Base-by-base conservation (phyloP, 2,113 vertebrate species). In the Lamprotornis superbus region DNA sequence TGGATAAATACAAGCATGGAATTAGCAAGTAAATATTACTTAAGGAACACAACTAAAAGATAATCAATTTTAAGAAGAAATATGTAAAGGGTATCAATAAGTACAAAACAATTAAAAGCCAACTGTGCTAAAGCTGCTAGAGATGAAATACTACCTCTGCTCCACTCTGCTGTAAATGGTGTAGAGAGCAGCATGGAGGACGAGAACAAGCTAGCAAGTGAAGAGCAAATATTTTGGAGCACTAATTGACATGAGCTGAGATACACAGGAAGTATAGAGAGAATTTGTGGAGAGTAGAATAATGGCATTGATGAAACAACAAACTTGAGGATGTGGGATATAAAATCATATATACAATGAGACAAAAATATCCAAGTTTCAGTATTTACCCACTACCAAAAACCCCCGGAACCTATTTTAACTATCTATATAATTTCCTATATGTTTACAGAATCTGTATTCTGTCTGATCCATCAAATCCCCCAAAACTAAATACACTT, bases 321-420 rank as follows among this genome's bases (percentile, higher is more conserved):
- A 64, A 71, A 40, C 23, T 49, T 46, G 30, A 78, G 64, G n/a
- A 50, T 57, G 35, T 20, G 16, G 20, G 8, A 40, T 52, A 79
- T 76, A 77, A 84, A 87, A n/a, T 16, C 5, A 4, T 40, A 69
- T 10, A 21, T 35, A 63, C 18, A 68, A 64, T 33, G 5, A 14
- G 15, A 20, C 4, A 90, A 67, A 87, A 61, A 25, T 17, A 44
- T 40, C 46, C 25, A 60, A 55, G 27, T 30, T 60, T 40, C 33
- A 87, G 9, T 39, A 47, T 75, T 75, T 67, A 78, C 18, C 8
- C 24, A 39, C 21, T 15, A 53, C 14, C 35, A 42, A 24, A 10
- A 5, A 7, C 3, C 0, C 2, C 5, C 4, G 7, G 22, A 52
- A 27, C 2, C 20, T 56, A 25, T 56, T 74, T 65, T 53, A 91